These are phyloP conservation scores for Chionodraco myersi DNA, from an alignment of 2,113 vertebrate species.

Conservation along the genomic window DNA sequence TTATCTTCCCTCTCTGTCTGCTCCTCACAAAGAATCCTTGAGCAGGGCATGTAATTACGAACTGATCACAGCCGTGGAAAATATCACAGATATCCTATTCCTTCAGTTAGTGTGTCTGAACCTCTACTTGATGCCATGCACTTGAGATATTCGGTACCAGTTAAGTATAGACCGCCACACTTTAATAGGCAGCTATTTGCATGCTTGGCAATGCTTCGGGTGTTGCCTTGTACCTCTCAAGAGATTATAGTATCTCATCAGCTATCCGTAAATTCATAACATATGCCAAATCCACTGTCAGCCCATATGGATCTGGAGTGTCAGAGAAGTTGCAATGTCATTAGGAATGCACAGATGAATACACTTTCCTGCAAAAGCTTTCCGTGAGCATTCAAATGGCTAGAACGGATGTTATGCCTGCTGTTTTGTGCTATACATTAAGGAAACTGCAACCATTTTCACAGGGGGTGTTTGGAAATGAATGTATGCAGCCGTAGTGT, in stretches of 20 bases:
- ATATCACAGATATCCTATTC: constrained; percentile 61
- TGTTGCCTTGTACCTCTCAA: constrained; percentile 49
- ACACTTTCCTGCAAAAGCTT: constrained; percentile 9
- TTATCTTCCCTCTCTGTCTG: constrained; percentile 63
- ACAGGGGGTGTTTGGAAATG: neutral
- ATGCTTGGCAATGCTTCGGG: constrained; percentile 37
- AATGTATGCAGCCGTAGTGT: constrained; percentile 2
- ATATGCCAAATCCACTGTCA: constrained; percentile 22
- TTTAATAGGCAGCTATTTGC: constrained; percentile 52
- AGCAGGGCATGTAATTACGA: constrained; percentile 63
- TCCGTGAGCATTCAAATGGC: neutral
- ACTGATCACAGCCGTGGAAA: constrained; percentile 62
- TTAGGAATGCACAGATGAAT: constrained; percentile 8
- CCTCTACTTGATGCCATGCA: constrained; percentile 9
- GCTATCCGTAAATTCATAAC: constrained; percentile 55
- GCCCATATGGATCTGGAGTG: neutral
- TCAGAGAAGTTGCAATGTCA: constrained; percentile 14
- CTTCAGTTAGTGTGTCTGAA: constrained; percentile 38
- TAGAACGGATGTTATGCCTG: constrained; percentile 16
- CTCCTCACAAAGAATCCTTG: constrained; percentile 66
- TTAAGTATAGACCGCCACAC: constrained; percentile 46
- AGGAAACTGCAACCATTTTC: constrained; percentile 1
- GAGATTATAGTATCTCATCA: constrained; percentile 52
- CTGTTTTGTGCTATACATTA: constrained; percentile 1
- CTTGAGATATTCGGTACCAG: constrained; percentile 41